Evolutionary conservation across 2,113 vertebrate species (phyloP).

Genomic region (rabbit (Oryctolagus cuniculus)): DNA sequence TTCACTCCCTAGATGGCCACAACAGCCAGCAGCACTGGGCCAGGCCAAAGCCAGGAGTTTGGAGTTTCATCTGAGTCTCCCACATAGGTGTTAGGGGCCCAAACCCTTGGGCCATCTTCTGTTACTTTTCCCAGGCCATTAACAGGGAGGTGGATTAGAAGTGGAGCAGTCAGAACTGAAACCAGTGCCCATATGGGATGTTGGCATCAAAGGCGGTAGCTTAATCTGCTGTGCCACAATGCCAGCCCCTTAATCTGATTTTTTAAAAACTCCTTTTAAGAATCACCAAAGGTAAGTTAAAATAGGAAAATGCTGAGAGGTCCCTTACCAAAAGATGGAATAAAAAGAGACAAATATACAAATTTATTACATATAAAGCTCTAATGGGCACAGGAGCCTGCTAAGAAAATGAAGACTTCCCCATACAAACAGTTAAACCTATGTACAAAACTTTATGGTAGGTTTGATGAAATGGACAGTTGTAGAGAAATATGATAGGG

Average conservation of each 20-base stretch:
- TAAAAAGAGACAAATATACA: neutral
- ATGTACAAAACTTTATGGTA: neutral
- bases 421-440: neutral
- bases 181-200: too few relatives aligned
- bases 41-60: too few relatives aligned
- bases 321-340: neutral
- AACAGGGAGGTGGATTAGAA: too few relatives aligned
- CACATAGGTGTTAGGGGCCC: too few relatives aligned
- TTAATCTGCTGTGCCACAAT: too few relatives aligned
- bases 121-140: too few relatives aligned
- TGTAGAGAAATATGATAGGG: neutral
- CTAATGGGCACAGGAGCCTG: neutral
- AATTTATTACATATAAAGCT: neutral
- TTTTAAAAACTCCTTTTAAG: neutral
- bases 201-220: too few relatives aligned
- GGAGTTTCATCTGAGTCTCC: too few relatives aligned
- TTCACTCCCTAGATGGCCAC: too few relatives aligned
- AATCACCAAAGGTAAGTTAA: conserved; percentile 21
- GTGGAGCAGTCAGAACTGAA: too few relatives aligned
- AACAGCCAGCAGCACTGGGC: too few relatives aligned
- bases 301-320: neutral
- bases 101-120: too few relatives aligned
- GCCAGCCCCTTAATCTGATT: neutral
- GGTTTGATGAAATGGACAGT: neutral
- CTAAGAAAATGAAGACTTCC: neutral